Conservation (phyloP, 2,888 invertebrate species). For the Synergus japonicus region DNA sequence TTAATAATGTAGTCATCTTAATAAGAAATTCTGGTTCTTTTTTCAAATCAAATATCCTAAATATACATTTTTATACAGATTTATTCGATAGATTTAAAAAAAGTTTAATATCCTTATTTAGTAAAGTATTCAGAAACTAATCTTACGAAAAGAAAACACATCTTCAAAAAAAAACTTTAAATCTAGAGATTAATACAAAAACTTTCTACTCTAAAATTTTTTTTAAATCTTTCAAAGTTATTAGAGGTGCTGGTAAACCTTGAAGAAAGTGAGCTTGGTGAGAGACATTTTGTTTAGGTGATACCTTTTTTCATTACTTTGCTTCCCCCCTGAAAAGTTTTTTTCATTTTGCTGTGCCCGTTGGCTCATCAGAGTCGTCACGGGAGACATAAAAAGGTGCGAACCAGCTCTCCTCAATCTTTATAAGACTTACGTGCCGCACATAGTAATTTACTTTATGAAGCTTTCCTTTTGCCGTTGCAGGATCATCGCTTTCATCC, state of each 20-base stretch:
- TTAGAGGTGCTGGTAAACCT: neutral
- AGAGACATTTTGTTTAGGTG: constrained; percentile 3
- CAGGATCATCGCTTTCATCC: constrained; percentile 60
- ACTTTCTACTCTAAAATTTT: neutral
- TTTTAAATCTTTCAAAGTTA: neutral
- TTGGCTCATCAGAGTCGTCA: constrained; percentile 31
- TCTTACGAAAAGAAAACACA: neutral
- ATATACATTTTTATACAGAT: neutral
- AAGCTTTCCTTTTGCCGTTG: constrained; percentile 54
- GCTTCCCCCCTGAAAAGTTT: neutral
- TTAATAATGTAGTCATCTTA: neutral
- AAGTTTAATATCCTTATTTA: too few species aligned
- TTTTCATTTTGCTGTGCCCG: constrained; percentile 3
- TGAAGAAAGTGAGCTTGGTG: constrained; percentile 1
- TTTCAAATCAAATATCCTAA: neutral
- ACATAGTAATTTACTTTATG: constrained; percentile 65
- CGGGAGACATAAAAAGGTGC: constrained; percentile 43
- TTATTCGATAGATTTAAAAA: too few species aligned
- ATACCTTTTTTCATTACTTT: constrained; percentile 26
- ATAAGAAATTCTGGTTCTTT: neutral
- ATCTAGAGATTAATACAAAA: neutral
- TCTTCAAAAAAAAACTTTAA: neutral
- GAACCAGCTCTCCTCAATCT: constrained; percentile 58
- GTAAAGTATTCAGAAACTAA: neutral
- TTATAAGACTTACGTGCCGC: constrained; percentile 60